Evolutionary conservation across 2,888 invertebrate genomes (phyloP), one percentile per base, ranked within the genome.

Genomic region (Cyclophora punctaria): DNA sequence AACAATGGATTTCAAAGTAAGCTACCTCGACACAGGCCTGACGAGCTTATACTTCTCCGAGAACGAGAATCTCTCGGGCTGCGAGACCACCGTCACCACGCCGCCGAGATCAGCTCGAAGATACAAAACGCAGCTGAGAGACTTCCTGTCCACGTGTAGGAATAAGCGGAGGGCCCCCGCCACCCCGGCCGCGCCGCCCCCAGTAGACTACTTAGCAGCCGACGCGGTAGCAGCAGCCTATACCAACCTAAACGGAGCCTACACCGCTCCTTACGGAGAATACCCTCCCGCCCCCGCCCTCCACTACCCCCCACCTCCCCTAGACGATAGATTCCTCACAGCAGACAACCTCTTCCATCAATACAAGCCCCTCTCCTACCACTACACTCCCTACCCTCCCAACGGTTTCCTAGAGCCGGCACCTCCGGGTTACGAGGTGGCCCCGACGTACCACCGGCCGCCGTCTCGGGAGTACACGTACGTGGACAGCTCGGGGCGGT

Each of bases 1-100:
- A 60, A 99, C 98, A 4, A 98, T 98, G 96, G 98, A 99, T 84
- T 99, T 98, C 84, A 98, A 99, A 91, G 97, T 97, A 50, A 98
- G 98, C 77, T 99, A 99, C 84, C 91, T 98, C 69, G 98, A 98
- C 77, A 97, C 97, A 0, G 97, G 97, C 7, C 90, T 98, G 58
- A 96, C 96, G 7, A 97, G 96, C 71, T 93, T 94, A 50, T 97
- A 97, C 84, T 96, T 97, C 84, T 94, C 95, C 4, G 97, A 97
- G 71, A 91, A 93, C 45, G 96, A 96, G 73, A 95, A 94, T 75
- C 82, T 96, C 20, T 86, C 92, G 3, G 86, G 90, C 44, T 91
- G 91, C 51, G 91, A 90, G 57, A 89, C 92, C 7, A 90, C 89
- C 48, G 92, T 92, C 48, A 93, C 93, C 49, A 83, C 87, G 0